These are phyloP conservation scores for Chelonia mydas DNA, from an alignment of 2,797 vertebrate species.

Conservation along the genomic window DNA sequence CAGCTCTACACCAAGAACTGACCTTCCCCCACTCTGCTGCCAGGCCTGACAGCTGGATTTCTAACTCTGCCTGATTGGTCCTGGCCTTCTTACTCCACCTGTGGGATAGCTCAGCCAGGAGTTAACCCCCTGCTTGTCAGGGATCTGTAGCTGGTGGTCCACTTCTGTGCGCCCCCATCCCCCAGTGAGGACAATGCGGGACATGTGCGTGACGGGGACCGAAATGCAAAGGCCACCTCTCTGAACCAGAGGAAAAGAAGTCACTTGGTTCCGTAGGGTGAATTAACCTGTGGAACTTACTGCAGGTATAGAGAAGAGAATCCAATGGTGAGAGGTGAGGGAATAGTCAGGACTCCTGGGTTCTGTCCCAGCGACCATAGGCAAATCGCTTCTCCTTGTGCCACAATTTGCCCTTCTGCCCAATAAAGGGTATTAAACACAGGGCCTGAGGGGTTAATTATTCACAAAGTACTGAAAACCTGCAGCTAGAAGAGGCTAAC, in stretches of 20 bases:
- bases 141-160: too few species aligned
- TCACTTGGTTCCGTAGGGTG: too few species aligned
- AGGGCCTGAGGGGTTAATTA: background rate
- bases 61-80: background rate
- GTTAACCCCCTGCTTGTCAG: background rate
- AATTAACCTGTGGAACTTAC: background rate
- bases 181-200: background rate
- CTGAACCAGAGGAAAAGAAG: too few species aligned
- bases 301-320: background rate
- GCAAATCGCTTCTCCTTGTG: background rate
- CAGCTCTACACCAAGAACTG: too few species aligned
- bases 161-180: background rate
- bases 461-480: too few species aligned
- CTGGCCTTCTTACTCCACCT: too few species aligned
- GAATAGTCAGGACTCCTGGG: background rate
- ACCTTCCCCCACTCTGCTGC: background rate
- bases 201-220: background rate
- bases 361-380: background rate
- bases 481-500: background rate
- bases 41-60: background rate
- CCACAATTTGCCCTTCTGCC: background rate
- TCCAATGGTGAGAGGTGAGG: background rate
- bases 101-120: background rate
- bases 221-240: background rate
- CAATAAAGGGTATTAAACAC: background rate